Conservation (phyloP, 2,797 vertebrate genomes). For the Hoplostethus mediterraneus region DNA sequence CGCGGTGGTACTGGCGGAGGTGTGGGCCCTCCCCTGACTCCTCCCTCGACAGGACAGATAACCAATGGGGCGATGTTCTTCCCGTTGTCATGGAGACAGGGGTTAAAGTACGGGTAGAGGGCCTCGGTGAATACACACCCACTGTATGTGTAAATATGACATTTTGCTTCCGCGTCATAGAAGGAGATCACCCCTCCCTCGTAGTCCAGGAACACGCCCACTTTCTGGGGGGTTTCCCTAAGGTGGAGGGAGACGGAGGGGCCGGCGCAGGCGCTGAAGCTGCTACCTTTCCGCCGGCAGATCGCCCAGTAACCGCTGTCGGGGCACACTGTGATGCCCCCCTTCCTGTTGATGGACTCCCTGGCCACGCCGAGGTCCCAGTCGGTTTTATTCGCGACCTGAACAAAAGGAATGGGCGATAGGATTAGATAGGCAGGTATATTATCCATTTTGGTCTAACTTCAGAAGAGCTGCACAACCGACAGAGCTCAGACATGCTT, state of each 20-base stretch:
- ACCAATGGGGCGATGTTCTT: conserved; percentile 71
- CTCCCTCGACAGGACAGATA: conserved; percentile 47
- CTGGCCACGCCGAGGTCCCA: conserved; percentile 87
- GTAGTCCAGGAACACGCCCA: conserved; percentile 77
- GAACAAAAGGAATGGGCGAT: background rate
- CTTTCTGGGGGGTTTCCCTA: conserved; percentile 54
- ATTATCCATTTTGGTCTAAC: too few species aligned
- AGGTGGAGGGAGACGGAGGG: conserved; percentile 60
- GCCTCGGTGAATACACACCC: conserved; percentile 66
- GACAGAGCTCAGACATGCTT: too few species aligned
- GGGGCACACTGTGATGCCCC: conserved; percentile 69
- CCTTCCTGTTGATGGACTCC: conserved; percentile 81
- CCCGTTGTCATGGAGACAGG: conserved; percentile 71
- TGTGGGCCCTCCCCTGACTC: too few species aligned
- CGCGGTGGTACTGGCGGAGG: too few species aligned
- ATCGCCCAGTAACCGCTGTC: conserved; percentile 78
- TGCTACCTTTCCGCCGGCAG: conserved; percentile 67
- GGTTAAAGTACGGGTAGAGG: conserved; percentile 78
- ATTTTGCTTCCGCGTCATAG: conserved; percentile 60
- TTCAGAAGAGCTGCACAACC: too few species aligned
- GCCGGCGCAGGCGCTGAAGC: conserved; percentile 64
- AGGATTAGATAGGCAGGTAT: background rate
- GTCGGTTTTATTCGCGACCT: conserved; percentile 76
- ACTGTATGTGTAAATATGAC: conserved; percentile 76
- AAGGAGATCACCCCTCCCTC: conserved; percentile 76